Percentiles rank a stretch among this genome's conserved stretches.
Conservation (phyloP, 1,140 invertebrate genomes). For the Zaprionus vittiger region DNA sequence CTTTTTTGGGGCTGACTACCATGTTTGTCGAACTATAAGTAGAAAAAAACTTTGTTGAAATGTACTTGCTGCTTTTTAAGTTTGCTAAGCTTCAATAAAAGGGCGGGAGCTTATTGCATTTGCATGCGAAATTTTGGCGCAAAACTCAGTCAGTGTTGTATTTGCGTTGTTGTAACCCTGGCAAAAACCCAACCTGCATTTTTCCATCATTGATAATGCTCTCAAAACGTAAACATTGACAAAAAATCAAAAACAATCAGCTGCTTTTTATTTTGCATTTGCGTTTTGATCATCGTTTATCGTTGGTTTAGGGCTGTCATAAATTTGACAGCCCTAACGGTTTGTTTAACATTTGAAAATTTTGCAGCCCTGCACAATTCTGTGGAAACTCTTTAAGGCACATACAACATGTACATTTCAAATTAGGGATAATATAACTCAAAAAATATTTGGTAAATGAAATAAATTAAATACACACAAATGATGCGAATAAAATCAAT, state of each 20-base stretch:
- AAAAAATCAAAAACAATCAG: not conserved
- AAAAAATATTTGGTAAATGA: no score
- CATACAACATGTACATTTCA: no score
- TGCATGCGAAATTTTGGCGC: not conserved
- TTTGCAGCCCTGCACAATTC: no score
- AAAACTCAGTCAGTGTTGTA: not conserved
- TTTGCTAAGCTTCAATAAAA: not conserved
- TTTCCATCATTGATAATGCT: not conserved
- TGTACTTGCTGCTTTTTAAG: not conserved
- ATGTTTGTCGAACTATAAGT: not conserved
- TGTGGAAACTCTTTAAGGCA: no score
- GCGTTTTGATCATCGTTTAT: not conserved
- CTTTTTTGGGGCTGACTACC: not conserved
- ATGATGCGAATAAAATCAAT: no score
- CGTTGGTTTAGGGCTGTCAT: not conserved
- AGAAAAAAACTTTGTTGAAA: not conserved
- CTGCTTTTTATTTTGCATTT: not conserved
- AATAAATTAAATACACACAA: no score
- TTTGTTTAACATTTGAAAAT: no score
- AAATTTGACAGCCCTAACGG: no score
- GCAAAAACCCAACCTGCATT: not conserved
- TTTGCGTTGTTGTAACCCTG: not conserved
- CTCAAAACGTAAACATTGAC: not conserved
- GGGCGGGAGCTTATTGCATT: not conserved
- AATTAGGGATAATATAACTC: no score